Evolutionary conservation across 2,797 vertebrate species (phyloP), one percentile per base, ranked within the genome.

Genomic region (Phrynocephalus forsythii): DNA sequence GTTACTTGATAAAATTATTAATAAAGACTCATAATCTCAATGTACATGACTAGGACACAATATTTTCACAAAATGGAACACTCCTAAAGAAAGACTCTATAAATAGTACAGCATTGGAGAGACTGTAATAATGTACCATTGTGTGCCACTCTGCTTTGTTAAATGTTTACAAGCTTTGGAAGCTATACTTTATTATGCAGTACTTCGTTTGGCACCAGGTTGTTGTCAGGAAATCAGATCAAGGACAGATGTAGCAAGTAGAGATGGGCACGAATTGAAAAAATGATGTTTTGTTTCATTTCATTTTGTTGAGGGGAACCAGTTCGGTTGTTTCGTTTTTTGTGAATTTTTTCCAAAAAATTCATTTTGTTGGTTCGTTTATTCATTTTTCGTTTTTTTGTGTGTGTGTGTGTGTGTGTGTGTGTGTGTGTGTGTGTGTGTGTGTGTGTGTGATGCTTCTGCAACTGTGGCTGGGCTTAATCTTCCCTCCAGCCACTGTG

Each of bases 11-110:
- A 6, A 75, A 75, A 50, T 69, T 80, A 16, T 69, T 82, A 56
- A 8, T 73, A 82, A 0, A 0, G 80, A 69, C 0, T 0, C 5
- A 52, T 33, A 79, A n/a, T 0, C 5, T 44, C 13, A 75, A 33
- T 16, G 33, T 1, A 0, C 8, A 16, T 56, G 82, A 50, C 20
- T 73, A 11, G 83, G 69, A 38, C 52, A 80, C 76, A 38, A 56
- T 50, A 63, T 28, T 50, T 66, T 15, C 24, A 83, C 0, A 86
- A 80, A 60, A 72, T 60, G 30, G 82, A 22, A 60, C 30, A 60
- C 44, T 30, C 38, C 66, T 76, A 30, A 28, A 56, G 67, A 10
- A 77, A 71, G 5, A 11, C 60, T 16, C 28, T n/a, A 5, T 63
- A 20, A 63, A 63, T 63, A 63, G 63, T 16, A 6, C 48, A 0